A percentile compares a stretch with the other conserved stretches of the same genome.
phyloP scores from a whole-genome alignment of 2,113 vertebrate species.

The Ailuropoda melanoleuca region DNA sequence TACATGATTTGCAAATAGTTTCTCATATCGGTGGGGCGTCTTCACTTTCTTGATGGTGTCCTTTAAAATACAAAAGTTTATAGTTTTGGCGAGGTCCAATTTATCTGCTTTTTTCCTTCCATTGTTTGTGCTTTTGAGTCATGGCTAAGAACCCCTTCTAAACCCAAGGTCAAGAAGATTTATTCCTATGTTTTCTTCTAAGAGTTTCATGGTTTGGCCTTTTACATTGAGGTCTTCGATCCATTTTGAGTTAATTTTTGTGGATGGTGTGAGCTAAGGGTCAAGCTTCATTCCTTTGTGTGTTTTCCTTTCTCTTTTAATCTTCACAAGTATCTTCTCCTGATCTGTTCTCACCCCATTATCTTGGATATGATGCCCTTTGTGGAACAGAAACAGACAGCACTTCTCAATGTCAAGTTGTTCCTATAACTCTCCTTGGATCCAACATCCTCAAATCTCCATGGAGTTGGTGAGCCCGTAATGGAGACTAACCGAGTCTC shows the following conservation, averaged over 20 bases:
- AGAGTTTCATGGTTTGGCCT: neutral
- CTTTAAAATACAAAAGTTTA: neutral
- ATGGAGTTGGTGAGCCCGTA: neutral
- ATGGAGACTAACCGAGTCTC: neutral
- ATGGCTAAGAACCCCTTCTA: neutral
- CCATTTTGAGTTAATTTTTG: neutral
- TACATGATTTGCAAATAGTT: neutral
- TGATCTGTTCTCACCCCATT: neutral
- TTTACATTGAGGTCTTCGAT: neutral
- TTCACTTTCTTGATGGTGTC: neutral
- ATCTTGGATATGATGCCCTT: neutral
- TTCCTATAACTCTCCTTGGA: neutral
- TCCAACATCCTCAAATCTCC: neutral
- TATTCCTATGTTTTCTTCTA: neutral
- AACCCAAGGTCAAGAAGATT: neutral
- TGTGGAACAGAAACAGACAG: neutral
- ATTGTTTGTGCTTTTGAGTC: neutral
- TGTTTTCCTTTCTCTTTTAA: neutral
- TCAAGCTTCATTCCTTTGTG: neutral
- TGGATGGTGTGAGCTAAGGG: neutral
- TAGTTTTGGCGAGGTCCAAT: neutral
- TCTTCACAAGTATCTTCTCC: neutral
- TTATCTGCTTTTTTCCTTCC: neutral
- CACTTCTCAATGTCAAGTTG: neutral
- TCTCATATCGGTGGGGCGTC: neutral